Conservation (phyloP, 2,888 invertebrate species). For the Rhagophthalmus giganteus region DNA sequence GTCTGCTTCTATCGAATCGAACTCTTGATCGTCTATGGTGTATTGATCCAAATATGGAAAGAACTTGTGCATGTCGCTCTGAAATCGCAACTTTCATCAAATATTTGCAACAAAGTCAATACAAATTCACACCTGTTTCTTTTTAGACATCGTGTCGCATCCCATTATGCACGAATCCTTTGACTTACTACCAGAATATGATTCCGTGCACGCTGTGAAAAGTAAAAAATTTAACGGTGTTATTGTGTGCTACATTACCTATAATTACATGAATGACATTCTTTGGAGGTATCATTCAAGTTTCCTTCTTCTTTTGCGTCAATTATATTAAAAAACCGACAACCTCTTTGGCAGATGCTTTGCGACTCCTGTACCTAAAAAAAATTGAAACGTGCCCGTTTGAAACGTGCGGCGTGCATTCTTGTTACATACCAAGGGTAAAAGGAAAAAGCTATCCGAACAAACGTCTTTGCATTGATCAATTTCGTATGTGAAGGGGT, state of each 20-base stretch:
- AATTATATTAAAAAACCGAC: conserved; percentile 47
- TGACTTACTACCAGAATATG: conserved; percentile 37
- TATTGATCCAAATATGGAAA: conserved; percentile 13
- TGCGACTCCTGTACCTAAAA: conserved; percentile 43
- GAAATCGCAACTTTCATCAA: too few species aligned
- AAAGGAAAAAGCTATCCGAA: conserved; percentile 19
- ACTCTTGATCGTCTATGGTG: conserved; percentile 39
- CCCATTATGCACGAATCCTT: conserved; percentile 41
- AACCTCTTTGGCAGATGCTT: conserved; percentile 47
- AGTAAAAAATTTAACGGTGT: conserved; percentile 31
- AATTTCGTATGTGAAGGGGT: conserved; percentile 6
- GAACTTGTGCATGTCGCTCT: conserved; percentile 7
- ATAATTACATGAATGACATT: conserved; percentile 47
- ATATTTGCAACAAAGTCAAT: too few species aligned
- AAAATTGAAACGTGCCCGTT: not conserved
- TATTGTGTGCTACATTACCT: too few species aligned
- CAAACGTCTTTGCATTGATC: conserved; percentile 19
- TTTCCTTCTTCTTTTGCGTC: conserved; percentile 43
- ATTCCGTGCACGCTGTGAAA: conserved; percentile 47
- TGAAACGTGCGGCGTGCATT: not conserved
- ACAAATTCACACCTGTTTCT: conserved; percentile 39
- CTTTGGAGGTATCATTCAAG: conserved; percentile 43
- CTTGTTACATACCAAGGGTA: conserved; percentile 10
- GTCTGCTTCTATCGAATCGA: conserved; percentile 45
- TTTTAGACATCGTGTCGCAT: conserved; percentile 43